Percentiles rank a stretch among this genome's conserved stretches.
Conservation (phyloP, 2,888 invertebrate genomes). For the Nycteola revayana region DNA sequence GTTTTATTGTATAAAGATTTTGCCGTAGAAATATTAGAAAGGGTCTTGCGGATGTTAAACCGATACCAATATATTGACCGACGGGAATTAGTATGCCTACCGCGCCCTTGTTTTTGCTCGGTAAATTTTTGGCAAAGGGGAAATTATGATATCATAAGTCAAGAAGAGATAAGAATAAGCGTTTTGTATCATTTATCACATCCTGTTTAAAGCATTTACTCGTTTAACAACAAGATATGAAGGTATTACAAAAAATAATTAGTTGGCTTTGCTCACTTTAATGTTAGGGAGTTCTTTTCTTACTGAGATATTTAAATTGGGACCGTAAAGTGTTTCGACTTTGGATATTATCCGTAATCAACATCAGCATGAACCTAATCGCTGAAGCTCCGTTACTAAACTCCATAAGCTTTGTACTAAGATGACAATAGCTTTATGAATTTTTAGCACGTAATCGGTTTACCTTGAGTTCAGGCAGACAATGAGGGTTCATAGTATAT, state of each 20-base stretch:
- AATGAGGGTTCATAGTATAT: constrained; percentile 61
- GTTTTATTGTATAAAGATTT: constrained; percentile 66
- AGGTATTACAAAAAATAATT: no score
- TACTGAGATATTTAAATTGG: no score
- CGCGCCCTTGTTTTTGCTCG: constrained; percentile 66
- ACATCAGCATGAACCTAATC: no score
- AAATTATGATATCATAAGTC: constrained; percentile 78
- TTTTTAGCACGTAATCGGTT: constrained; percentile 74
- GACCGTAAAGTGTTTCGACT: no score
- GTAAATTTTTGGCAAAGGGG: constrained; percentile 71
- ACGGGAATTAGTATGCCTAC: constrained; percentile 71
- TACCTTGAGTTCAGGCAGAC: constrained; percentile 63
- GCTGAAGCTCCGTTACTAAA: constrained; percentile 52
- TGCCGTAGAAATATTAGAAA: constrained; percentile 47
- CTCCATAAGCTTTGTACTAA: constrained; percentile 37
- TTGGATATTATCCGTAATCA: no score
- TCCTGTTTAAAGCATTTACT: no score
- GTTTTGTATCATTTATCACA: constrained; percentile 68
- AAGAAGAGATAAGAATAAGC: constrained; percentile 71
- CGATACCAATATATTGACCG: constrained; percentile 72
- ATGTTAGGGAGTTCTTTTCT: no score
- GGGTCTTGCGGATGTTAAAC: constrained; percentile 40
- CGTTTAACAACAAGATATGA: no score
- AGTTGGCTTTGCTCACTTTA: no score
- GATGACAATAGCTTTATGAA: constrained; percentile 69